Evolutionary conservation across 2,113 vertebrate genomes (phyloP).

Genomic region (Gallinago media): DNA sequence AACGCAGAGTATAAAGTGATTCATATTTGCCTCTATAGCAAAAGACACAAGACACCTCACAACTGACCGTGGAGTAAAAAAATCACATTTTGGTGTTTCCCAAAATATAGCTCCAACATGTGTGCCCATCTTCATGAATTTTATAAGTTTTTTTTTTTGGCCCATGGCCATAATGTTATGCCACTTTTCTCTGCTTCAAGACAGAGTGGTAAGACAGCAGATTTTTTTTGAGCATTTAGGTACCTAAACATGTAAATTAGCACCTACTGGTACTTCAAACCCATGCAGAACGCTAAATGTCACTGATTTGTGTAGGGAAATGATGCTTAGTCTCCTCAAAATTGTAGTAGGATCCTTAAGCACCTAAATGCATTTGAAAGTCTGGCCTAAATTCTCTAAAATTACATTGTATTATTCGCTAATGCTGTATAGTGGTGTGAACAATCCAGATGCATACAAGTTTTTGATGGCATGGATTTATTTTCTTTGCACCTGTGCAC

Average conservation of each 20-base stretch:
- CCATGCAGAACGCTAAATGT: not conserved
- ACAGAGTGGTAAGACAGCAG: not conserved
- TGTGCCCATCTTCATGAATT: not conserved
- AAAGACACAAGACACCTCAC: not conserved
- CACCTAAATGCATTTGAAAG: not conserved
- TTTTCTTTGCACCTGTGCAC: not conserved
- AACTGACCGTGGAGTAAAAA: not conserved
- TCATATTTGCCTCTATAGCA: not conserved
- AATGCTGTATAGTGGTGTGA: not conserved
- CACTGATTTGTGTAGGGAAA: not conserved
- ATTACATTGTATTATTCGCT: not conserved
- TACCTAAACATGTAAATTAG: not conserved
- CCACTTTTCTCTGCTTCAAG: not conserved
- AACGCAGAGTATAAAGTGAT: not conserved
- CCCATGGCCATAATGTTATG: not conserved
- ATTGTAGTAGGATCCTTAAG: not conserved
- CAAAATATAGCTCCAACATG: fast-evolving
- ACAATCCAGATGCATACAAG: not conserved
- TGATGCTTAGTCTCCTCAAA: not conserved
- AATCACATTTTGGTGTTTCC: fast-evolving
- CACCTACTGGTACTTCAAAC: not conserved
- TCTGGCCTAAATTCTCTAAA: not conserved
- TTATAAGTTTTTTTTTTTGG: not conserved
- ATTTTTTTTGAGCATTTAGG: not conserved
- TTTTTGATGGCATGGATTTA: not conserved